Evolutionary conservation across 2,888 invertebrate species (phyloP).

Genomic region (Drepana falcataria): DNA sequence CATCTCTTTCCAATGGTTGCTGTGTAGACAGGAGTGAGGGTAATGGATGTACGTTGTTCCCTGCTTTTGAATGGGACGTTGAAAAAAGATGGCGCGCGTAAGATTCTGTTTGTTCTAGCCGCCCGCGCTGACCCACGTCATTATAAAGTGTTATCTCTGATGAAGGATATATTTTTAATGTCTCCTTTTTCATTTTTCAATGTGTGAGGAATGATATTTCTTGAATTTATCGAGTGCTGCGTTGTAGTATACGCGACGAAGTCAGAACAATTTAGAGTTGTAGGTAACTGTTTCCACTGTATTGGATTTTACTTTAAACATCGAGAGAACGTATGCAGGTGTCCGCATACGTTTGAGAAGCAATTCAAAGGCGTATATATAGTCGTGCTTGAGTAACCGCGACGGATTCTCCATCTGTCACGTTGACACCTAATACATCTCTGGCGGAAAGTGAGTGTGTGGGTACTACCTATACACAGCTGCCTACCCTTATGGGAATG

Average conservation of each 20-base stretch:
- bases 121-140: constrained; percentile 72
- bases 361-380: too few relatives aligned
- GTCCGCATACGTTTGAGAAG: too few relatives aligned
- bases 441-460: too few relatives aligned
- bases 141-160: constrained; percentile 74
- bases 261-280: constrained; percentile 10
- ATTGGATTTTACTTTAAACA: too few relatives aligned
- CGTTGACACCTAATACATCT: too few relatives aligned
- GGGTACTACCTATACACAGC: too few relatives aligned
- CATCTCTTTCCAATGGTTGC: constrained; percentile 29
- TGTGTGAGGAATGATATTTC: constrained; percentile 73
- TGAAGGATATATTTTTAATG: constrained; percentile 73
- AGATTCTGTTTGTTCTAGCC: constrained; percentile 74
- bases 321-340: too few relatives aligned
- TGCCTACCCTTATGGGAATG: too few relatives aligned
- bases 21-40: constrained; percentile 8
- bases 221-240: constrained; percentile 63
- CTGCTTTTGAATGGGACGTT: constrained; percentile 39
- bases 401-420: too few relatives aligned
- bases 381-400: too few relatives aligned
- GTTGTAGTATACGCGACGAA: constrained; percentile 37
- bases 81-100: constrained; percentile 50
- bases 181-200: constrained; percentile 46
- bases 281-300: too few relatives aligned
- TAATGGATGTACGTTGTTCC: background rate